These are phyloP conservation scores for Myrmophylax atrothorax DNA, from an alignment of 2,113 vertebrate species.

Conservation along the genomic window DNA sequence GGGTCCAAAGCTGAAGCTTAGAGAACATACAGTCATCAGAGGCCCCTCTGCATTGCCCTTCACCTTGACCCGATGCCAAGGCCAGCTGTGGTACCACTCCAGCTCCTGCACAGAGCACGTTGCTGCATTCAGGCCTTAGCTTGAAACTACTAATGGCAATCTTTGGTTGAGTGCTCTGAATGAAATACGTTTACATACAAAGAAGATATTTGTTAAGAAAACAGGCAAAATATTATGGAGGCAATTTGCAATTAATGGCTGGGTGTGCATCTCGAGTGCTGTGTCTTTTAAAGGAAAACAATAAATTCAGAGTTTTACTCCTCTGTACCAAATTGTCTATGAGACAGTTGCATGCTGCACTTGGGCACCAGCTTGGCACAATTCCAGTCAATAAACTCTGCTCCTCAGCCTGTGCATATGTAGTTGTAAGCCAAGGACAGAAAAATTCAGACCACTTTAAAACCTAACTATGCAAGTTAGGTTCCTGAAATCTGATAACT, in stretches of 20 bases:
- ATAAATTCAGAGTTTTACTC: background rate
- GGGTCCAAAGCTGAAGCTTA: background rate
- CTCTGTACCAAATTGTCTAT: background rate
- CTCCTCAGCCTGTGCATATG: background rate
- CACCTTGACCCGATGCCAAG: background rate
- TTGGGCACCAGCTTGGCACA: background rate
- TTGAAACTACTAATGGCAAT: background rate
- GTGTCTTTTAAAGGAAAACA: background rate
- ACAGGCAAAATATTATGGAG: background rate
- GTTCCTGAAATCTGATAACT: background rate
- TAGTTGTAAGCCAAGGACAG: background rate
- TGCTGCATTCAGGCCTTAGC: too few relatives aligned
- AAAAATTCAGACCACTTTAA: background rate
- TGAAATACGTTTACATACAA: background rate
- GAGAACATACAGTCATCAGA: rapidly evolving
- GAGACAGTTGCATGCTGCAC: background rate
- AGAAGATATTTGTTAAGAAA: background rate
- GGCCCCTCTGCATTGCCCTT: background rate
- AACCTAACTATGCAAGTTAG: background rate
- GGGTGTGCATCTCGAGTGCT: background rate
- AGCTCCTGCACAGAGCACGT: rapidly evolving
- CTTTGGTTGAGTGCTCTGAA: background rate
- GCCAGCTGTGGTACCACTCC: background rate
- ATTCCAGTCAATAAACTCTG: background rate
- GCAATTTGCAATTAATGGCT: background rate